Conservation (phyloP, 2,888 invertebrate species). For the Tigriopus californicus region DNA sequence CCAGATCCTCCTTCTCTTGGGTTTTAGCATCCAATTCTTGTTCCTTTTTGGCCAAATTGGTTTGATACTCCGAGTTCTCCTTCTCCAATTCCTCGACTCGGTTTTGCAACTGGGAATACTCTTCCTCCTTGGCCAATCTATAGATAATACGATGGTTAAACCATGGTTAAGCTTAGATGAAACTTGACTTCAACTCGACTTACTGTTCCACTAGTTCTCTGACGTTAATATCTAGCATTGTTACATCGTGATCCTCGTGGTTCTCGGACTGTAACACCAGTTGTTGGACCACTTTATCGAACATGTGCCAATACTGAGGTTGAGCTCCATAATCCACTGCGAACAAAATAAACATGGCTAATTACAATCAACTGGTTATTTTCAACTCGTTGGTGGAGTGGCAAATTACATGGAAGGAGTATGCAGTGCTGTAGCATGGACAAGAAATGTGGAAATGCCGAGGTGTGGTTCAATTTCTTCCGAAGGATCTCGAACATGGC, state of each 20-base stretch:
- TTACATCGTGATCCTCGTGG: conserved; percentile 59
- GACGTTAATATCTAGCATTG: conserved; percentile 71
- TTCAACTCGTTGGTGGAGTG: neutral
- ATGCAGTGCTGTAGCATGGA: conserved; percentile 74
- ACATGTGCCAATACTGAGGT: conserved; percentile 78
- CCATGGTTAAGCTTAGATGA: too few relatives aligned
- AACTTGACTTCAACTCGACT: conserved; percentile 21
- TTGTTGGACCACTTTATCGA: conserved; percentile 86
- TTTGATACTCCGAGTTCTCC: conserved; percentile 69
- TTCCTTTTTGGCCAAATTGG: conserved; percentile 69
- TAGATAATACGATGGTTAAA: conserved; percentile 17
- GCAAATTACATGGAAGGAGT: conserved; percentile 46
- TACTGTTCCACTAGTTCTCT: conserved; percentile 65
- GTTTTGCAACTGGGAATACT: conserved; percentile 61
- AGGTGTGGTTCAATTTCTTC: conserved; percentile 70
- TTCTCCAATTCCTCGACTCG: conserved; percentile 73
- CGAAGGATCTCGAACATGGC: conserved; percentile 77
- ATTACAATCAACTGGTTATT: neutral
- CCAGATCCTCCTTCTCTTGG: conserved; percentile 81
- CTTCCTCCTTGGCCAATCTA: conserved; percentile 73
- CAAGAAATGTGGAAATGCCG: conserved; percentile 78
- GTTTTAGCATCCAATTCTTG: conserved; percentile 71
- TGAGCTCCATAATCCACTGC: conserved; percentile 65
- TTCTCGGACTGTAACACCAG: conserved; percentile 60
- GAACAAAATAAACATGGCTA: conserved; percentile 22